Conservation (phyloP, 2,888 invertebrate species). For the Yponomeuta malinellus region DNA sequence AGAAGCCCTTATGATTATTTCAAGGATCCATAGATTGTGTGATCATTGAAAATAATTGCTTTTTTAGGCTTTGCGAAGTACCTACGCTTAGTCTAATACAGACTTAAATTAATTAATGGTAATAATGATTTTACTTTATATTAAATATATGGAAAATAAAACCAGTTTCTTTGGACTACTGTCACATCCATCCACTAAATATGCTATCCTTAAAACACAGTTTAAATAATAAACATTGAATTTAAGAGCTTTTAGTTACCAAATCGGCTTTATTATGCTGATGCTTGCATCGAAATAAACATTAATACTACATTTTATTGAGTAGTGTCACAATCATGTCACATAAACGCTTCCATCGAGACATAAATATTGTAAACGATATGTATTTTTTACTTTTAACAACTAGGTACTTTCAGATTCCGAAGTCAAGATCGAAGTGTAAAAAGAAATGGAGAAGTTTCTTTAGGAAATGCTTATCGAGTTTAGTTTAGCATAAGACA, state of each 20-base stretch:
- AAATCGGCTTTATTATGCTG: too few species aligned
- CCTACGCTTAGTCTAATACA: constrained; percentile 15
- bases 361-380: constrained; percentile 52
- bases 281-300: constrained; percentile 23
- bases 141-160: constrained; percentile 65
- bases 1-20: neutral
- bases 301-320: constrained; percentile 50
- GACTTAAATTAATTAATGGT: constrained; percentile 2
- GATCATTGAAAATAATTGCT: constrained; percentile 26
- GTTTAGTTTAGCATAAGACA: constrained; percentile 42
- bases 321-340: constrained; percentile 61
- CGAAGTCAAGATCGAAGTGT: constrained; percentile 10
- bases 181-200: constrained; percentile 24
- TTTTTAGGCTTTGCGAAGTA: constrained; percentile 41
- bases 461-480: neutral
- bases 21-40: neutral
- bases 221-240: neutral
- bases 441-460: constrained; percentile 5
- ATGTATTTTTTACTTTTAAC: constrained; percentile 43
- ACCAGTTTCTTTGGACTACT: constrained; percentile 66
- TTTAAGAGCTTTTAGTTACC: too few species aligned
- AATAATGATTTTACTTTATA: constrained; percentile 33
- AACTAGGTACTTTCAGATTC: constrained; percentile 5
- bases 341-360: constrained; percentile 30
- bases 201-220: neutral